Conservation (phyloP, 2,797 vertebrate genomes). For the Spheniscus humboldti region DNA sequence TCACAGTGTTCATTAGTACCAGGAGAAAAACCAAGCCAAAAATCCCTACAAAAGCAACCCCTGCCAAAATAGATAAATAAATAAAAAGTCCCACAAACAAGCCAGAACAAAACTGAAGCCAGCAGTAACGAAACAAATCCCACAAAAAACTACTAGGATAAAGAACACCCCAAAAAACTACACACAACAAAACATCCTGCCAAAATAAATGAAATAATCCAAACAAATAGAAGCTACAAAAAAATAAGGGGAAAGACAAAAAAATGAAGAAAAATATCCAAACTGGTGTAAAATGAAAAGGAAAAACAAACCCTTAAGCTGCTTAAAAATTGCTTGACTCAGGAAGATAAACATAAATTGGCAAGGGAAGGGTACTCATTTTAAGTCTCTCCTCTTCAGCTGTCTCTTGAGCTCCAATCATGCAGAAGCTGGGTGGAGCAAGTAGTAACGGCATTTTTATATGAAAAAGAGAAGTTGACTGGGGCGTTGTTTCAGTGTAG, state of each 20-base stretch:
- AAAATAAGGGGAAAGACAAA: neutral
- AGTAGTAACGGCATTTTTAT: neutral
- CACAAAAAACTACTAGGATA: neutral
- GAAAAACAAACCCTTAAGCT: neutral
- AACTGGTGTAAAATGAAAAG: neutral
- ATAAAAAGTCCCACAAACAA: neutral
- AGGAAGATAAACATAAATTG: neutral
- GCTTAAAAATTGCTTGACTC: neutral
- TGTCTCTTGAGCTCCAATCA: neutral
- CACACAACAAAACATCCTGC: neutral
- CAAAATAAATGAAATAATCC: neutral
- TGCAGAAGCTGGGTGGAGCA: neutral
- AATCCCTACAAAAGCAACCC: neutral
- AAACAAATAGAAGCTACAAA: neutral
- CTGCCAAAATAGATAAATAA: neutral
- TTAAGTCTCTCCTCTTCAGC: neutral
- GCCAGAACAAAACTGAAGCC: neutral
- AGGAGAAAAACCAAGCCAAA: neutral
- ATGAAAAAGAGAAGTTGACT: neutral
- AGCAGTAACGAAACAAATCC: neutral
- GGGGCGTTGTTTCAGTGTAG: neutral
- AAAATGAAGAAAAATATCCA: neutral
- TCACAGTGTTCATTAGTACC: neutral
- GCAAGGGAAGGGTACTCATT: neutral
- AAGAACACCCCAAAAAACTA: neutral